Conservation (phyloP, 2,888 invertebrate genomes). For the Drosophila siamana region DNA sequence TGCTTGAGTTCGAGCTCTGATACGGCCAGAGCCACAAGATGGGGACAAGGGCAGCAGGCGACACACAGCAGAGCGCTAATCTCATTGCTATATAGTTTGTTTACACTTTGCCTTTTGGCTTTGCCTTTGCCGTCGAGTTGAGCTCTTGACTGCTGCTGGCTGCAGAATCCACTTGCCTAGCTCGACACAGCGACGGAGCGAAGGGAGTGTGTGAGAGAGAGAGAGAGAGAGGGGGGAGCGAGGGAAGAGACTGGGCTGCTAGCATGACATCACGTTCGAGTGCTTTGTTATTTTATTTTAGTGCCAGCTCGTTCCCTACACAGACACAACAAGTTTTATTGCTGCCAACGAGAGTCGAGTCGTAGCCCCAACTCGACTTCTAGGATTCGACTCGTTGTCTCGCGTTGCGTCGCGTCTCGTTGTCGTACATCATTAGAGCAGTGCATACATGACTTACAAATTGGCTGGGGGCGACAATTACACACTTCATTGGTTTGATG, state of each 20-base stretch:
- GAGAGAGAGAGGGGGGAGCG: not conserved
- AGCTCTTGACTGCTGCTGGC: conserved; percentile 43
- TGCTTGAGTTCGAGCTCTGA: conserved; percentile 6
- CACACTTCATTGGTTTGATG: conserved; percentile 60
- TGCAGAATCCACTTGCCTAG: conserved; percentile 19
- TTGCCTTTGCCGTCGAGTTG: conserved; percentile 24
- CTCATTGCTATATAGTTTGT: conserved; percentile 62
- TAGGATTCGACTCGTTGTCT: conserved; percentile 1
- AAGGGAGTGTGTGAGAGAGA: not conserved
- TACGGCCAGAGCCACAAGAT: not conserved
- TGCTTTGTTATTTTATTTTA: conserved; percentile 54
- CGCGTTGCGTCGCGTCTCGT: not conserved
- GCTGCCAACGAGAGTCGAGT: conserved; percentile 5
- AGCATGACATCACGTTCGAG: conserved; percentile 58
- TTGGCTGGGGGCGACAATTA: conserved; percentile 57
- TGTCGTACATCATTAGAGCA: conserved; percentile 21
- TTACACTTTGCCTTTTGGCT: conserved; percentile 47
- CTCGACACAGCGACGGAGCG: conserved; percentile 12
- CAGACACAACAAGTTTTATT: conserved; percentile 33
- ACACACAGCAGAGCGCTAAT: conserved; percentile 45
- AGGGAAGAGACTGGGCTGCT: not conserved
- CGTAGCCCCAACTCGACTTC: not conserved
- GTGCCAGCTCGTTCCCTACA: conserved; percentile 1
- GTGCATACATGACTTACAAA: conserved; percentile 26
- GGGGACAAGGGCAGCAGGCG: not conserved